phyloP scores from a whole-genome alignment of 2,113 vertebrate species.

The Mesitornis unicolor region DNA sequence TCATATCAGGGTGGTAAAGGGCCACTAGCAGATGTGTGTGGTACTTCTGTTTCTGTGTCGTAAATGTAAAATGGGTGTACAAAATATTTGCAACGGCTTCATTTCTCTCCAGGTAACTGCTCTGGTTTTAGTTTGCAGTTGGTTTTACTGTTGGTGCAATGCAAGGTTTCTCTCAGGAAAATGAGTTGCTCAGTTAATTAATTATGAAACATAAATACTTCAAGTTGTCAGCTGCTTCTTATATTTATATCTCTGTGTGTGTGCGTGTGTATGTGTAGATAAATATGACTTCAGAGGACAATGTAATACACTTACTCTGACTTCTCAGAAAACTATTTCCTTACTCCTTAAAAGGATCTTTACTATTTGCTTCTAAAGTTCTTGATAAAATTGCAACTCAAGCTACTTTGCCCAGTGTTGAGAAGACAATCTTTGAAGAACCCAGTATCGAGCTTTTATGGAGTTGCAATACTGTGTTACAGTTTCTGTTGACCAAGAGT shows the following conservation, averaged over 20 bases:
- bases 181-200: not conserved
- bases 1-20: not conserved
- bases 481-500: not conserved
- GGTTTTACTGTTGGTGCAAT: not conserved
- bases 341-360: not conserved
- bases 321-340: not conserved
- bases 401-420: not conserved
- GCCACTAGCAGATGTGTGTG: not conserved
- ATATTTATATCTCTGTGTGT: not conserved
- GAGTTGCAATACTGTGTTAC: not conserved
- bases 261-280: rapidly evolving
- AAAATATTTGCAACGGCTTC: not conserved
- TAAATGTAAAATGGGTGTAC: not conserved
- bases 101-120: not conserved
- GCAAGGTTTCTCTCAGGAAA: not conserved
- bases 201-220: not conserved
- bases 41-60: not conserved
- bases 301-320: not conserved
- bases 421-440: not conserved
- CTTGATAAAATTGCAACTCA: not conserved
- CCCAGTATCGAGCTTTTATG: not conserved
- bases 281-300: not conserved
- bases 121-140: not conserved
- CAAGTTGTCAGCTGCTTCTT: not conserved
- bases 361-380: not conserved